Conservation (phyloP, 2,888 invertebrate genomes). For the Drosophila gaucha region DNA sequence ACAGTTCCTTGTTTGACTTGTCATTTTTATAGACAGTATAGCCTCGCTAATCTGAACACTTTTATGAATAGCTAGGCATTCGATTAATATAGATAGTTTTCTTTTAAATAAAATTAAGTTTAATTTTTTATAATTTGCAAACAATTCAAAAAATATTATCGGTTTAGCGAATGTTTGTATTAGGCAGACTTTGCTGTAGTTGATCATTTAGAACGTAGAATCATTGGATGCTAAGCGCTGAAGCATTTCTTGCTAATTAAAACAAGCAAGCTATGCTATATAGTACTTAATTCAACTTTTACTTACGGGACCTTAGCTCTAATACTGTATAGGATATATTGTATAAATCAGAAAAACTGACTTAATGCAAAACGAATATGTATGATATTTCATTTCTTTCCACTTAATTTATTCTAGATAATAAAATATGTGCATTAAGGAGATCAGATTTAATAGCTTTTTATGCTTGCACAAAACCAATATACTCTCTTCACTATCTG, state of each 20-base stretch:
- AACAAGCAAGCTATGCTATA: constrained; percentile 1
- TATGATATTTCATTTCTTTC: neutral
- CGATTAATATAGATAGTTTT: too few relatives aligned
- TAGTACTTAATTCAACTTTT: neutral
- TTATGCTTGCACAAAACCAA: too few relatives aligned
- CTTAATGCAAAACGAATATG: too few relatives aligned
- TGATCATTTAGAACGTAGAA: constrained; percentile 3
- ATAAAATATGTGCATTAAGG: too few relatives aligned
- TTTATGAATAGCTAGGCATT: too few relatives aligned
- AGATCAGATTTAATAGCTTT: too few relatives aligned
- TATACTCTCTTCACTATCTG: too few relatives aligned
- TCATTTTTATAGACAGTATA: neutral
- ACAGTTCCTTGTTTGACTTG: constrained; percentile 1
- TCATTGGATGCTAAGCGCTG: neutral
- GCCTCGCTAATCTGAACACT: neutral
- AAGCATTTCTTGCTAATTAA: neutral
- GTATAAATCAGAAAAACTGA: neutral
- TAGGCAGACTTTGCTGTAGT: neutral
- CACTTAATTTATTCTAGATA: too few relatives aligned
- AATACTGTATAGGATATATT: neutral
- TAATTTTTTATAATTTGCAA: too few relatives aligned
- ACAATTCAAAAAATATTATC: too few relatives aligned
- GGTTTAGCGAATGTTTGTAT: neutral
- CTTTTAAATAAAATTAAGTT: neutral
- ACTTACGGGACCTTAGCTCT: neutral